Evolutionary conservation across 2,888 invertebrate species (phyloP), one percentile per base, ranked within the genome.

Genomic region (Hirtodrosophila histrioides): DNA sequence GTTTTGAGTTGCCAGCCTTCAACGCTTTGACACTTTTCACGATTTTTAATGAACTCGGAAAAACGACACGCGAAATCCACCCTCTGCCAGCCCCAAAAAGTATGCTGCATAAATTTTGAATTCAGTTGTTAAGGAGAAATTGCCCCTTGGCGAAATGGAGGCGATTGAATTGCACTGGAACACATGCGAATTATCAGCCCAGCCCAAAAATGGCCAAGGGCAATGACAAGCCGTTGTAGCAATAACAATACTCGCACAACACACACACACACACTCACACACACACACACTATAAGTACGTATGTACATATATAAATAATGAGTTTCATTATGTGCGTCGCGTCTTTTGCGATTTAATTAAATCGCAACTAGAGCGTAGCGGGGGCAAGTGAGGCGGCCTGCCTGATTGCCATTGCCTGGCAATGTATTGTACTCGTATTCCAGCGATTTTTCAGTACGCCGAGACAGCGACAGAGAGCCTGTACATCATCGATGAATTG

Each of bases 301-400:
- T 49, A 35, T 27, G n/a, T 57, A 31, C 41, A 17, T 49, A 55
- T 85, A 83, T 77, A 69, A 80, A 73, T 77, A 69, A 82, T 86
- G 88, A 75, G 79, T 71, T 83, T 86, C 86, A 78, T 82, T 82
- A 82, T 86, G 86, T 56, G 65, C 60, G 64, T 46, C 71, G 83
- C 72, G 83, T 86, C 67, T 86, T 85, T 83, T 72, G 78, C 73
- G 80, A 79, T 88, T 82, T 82, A 88, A 82, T 82, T 82, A 82
- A 82, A 70, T 84, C 64, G 29, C 53, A 64, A 61, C 43, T 64
- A 62, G 44, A 61, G 67, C 73, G 44, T 48, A 29, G 33, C 17
- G 33, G 3, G 31, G 11, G 37, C 9, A 24, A 2, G 23, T n/a
- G 12, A 4, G 17, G 27, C 4, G 31, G 48, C n/a, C 7, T 11